Percentiles rank a stretch among this genome's conserved stretches.
Evolutionary conservation across 1,140 invertebrate genomes (phyloP).

Genomic region (Drosophila teissieri): DNA sequence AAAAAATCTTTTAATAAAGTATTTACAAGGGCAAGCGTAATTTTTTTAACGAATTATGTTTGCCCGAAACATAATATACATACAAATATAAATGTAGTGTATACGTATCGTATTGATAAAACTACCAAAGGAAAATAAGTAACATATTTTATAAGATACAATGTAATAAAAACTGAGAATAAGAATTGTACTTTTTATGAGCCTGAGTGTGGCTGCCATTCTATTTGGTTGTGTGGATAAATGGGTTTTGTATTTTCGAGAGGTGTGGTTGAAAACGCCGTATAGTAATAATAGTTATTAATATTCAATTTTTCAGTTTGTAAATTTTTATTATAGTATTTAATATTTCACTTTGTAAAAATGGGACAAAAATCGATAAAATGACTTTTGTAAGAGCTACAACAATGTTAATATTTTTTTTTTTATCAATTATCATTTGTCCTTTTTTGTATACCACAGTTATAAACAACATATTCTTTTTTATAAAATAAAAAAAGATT

Average conservation of each 20-base stretch:
- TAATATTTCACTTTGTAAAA: too few relatives aligned
- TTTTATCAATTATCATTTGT: too few relatives aligned
- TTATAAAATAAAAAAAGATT: background rate
- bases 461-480: background rate
- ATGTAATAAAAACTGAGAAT: slow-evolving; percentile 71
- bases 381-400: too few relatives aligned
- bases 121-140: slow-evolving; percentile 74
- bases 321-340: too few relatives aligned
- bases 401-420: too few relatives aligned
- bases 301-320: too few relatives aligned
- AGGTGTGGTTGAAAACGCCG: too few relatives aligned
- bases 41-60: slow-evolving; percentile 70
- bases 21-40: slow-evolving; percentile 63
- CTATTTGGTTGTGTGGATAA: too few relatives aligned
- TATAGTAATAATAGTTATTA: too few relatives aligned
- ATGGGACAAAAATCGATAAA: too few relatives aligned
- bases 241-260: background rate
- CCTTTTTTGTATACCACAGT: too few relatives aligned
- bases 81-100: slow-evolving; percentile 73
- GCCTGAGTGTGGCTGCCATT: background rate
- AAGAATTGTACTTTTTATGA: slow-evolving; percentile 57
- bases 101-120: slow-evolving; percentile 76
- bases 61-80: slow-evolving; percentile 68
- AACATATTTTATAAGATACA: slow-evolving; percentile 78
- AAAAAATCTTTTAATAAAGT: slow-evolving; percentile 68